Evolutionary conservation across 2,888 invertebrate genomes (phyloP), one percentile per base, ranked within the genome.

Genomic region (Meloe dianella): DNA sequence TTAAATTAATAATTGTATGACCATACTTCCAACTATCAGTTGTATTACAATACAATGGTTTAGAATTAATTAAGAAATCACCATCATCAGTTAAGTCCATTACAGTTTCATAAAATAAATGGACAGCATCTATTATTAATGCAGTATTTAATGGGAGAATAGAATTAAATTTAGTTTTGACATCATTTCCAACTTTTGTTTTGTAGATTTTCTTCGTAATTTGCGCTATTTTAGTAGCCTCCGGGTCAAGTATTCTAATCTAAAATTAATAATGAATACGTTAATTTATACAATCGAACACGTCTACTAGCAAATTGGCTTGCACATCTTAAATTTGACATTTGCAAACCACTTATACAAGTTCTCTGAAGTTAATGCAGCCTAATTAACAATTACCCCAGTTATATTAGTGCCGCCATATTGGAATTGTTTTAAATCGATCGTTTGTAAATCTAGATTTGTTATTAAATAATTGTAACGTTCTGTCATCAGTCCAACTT

Each of bases 381-480:
- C n/a, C n/a, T n/a, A n/a, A n/a, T n/a, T n/a, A n/a, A n/a, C n/a
- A 47, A 54, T 71, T 68, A 77, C 84, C 71, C 92, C 93, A 24
- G 94, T 94, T 32, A 96, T 92, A 80, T 95, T 95, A 0, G 92
- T 90, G 8, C 93, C 94, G 0, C 92, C 91, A 77, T 91, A 90
- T 78, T 90, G 90, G 79, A 90, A 95, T 0, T 92, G 89, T 59
- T 90, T 90, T 75, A 94, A 84, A 76, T 96, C 91, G 47, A 95
- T 84, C 0, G 92, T 93, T 77, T 94, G 92, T 71, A 95, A 87
- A 81, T 95, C 95, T 83, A 95, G 85, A 73, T 91, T 90, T 66
- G 93, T 92, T 62, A 96, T 89, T 58, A 96, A 86, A 74, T 92
- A 93, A 77, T 90, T 90, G 78, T 94, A 91, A 12, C 89, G 87